Evolutionary conservation across 2,113 vertebrate species (phyloP).

Genomic region (Anthoscopus minutus): DNA sequence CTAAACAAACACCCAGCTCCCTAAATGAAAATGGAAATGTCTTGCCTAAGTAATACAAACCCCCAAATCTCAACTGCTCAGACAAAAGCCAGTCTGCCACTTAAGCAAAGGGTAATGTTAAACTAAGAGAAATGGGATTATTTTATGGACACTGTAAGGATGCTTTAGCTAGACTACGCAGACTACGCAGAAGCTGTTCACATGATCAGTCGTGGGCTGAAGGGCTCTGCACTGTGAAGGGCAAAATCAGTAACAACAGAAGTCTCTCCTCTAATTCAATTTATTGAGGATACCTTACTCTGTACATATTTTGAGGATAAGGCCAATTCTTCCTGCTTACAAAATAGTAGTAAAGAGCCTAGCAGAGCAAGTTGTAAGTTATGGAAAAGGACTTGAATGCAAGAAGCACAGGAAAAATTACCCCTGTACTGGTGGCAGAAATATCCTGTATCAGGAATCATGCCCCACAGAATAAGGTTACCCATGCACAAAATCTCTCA

Average conservation of each 20-base stretch:
- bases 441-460: not conserved
- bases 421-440: not conserved
- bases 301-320: not conserved
- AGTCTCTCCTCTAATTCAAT: not conserved
- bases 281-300: not conserved
- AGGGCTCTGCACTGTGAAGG: not conserved
- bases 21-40: not conserved
- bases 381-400: not conserved
- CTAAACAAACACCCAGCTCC: not conserved
- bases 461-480: not conserved
- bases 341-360: not conserved
- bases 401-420: not conserved
- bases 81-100: not conserved
- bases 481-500: not conserved
- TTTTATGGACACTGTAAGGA: not conserved
- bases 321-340: not conserved
- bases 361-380: not conserved
- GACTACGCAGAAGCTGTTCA: not conserved
- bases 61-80: not conserved
- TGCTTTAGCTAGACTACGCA: not conserved
- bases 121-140: not conserved
- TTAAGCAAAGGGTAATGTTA: not conserved
- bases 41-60: not conserved
- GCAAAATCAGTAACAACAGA: not conserved
- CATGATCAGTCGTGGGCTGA: fast-evolving